phyloP scores from a whole-genome alignment of 2,797 vertebrate genomes.

The Yasuhikotakia modesta region DNA sequence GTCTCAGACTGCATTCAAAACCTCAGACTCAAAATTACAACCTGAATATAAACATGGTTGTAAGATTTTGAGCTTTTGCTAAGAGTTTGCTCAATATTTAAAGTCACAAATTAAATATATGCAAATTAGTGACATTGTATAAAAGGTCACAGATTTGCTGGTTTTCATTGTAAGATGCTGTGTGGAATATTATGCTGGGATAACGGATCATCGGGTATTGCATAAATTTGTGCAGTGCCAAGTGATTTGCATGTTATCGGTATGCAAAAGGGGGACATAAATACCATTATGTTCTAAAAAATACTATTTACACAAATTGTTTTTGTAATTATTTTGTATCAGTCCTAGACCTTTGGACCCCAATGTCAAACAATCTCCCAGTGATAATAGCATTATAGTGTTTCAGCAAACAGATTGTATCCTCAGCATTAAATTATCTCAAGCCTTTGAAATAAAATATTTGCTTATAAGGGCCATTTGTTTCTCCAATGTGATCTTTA shows the following conservation, averaged over 20 bases:
- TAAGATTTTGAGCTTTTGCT: too few species aligned
- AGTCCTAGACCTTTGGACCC: not conserved
- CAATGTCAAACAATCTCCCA: not conserved
- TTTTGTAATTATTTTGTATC: not conserved
- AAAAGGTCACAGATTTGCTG: not conserved
- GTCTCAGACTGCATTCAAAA: not conserved
- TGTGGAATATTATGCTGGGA: not conserved
- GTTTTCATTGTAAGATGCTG: not conserved
- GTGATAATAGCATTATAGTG: not conserved
- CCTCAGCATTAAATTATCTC: not conserved
- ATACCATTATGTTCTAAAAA: not conserved
- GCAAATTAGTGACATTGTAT: not conserved
- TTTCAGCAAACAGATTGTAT: not conserved
- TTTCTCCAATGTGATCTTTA: not conserved
- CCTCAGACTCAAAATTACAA: not conserved
- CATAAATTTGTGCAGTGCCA: not conserved
- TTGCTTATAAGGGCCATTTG: not conserved
- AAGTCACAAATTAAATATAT: not conserved
- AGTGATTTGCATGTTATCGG: not conserved
- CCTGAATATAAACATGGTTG: too few species aligned
- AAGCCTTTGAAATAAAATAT: not conserved
- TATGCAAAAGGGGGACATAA: not conserved
- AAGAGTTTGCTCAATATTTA: too few species aligned
- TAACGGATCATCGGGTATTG: not conserved
- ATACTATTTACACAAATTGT: too few species aligned